Evolutionary conservation across 1,140 invertebrate genomes (phyloP).

Genomic region (Elysia chlorotica): DNA sequence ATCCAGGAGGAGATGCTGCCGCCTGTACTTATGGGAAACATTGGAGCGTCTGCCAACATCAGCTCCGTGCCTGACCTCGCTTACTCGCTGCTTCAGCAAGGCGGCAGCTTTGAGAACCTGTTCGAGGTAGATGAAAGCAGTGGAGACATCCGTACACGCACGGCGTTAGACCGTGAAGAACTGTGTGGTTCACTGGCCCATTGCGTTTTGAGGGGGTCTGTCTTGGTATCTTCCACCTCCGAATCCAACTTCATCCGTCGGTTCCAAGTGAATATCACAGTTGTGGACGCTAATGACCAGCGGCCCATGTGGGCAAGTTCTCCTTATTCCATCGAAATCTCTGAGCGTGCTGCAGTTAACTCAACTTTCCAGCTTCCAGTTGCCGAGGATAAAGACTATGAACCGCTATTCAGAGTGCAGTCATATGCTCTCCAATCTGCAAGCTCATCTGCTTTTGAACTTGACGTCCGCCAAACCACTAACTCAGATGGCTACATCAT

Average conservation of each 20-base stretch:
- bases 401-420: conserved; percentile 66
- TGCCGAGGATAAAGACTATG: conserved; percentile 38
- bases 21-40: conserved; percentile 20
- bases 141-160: conserved; percentile 26
- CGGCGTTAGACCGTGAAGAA: conserved; percentile 31
- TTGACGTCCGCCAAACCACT: conserved; percentile 1
- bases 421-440: conserved; percentile 30
- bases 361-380: conserved; percentile 70
- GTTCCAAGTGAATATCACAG: conserved; percentile 27
- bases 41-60: conserved; percentile 7
- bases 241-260: conserved; percentile 34
- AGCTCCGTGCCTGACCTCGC: not conserved
- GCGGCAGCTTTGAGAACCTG: conserved; percentile 6
- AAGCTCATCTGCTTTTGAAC: conserved; percentile 21
- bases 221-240: conserved; percentile 23
- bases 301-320: conserved; percentile 73
- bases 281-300: conserved; percentile 88
- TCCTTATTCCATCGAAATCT: conserved; percentile 24
- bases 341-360: conserved; percentile 62
- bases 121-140: conserved; percentile 28
- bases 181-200: conserved; percentile 20
- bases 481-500: conserved; percentile 7
- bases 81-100: conserved; percentile 10
- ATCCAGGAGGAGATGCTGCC: conserved; percentile 19
- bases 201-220: conserved; percentile 26